phyloP scores from a whole-genome alignment of 2,113 vertebrate genomes.

The Dipodomys stephensi region DNA sequence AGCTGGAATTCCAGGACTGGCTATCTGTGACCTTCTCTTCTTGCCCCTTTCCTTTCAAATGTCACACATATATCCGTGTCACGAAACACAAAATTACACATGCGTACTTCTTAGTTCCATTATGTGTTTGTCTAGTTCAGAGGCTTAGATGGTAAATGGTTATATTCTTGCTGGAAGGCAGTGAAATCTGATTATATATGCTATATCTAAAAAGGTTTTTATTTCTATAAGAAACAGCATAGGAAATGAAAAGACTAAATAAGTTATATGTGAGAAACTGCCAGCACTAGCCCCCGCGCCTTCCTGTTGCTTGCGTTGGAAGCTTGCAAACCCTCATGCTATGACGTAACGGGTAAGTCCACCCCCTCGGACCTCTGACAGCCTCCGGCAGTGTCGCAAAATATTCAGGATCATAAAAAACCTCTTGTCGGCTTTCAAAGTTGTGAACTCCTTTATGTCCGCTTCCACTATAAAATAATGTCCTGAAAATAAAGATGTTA shows the following conservation, averaged over 20 bases:
- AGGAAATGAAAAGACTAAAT: neutral
- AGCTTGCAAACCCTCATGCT: constrained; percentile 77
- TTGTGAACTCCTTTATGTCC: constrained; percentile 91
- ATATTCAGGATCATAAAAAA: constrained; percentile 93
- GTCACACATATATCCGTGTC: neutral
- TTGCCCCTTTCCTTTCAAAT: neutral
- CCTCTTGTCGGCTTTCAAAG: constrained; percentile 91
- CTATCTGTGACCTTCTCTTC: neutral
- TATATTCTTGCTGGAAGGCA: constrained; percentile 5
- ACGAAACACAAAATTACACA: neutral
- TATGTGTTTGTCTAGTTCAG: neutral
- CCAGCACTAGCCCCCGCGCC: rapidly evolving
- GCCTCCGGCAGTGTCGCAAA: constrained; percentile 93
- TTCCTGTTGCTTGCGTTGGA: neutral
- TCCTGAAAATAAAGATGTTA: constrained; percentile 84
- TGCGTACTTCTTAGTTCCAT: neutral
- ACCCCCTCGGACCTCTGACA: constrained; percentile 90
- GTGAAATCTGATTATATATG: neutral
- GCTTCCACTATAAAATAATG: constrained; percentile 93
- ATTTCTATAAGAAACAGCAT: constrained; percentile 45
- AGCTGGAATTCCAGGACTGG: neutral
- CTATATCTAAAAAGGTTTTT: constrained; percentile 11
- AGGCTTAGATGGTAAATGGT: neutral
- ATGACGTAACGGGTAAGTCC: constrained; percentile 90
- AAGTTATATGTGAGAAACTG: neutral